These are phyloP conservation scores for Harmothoe impar DNA, from an alignment of 2,888 invertebrate species.

Conservation along the genomic window DNA sequence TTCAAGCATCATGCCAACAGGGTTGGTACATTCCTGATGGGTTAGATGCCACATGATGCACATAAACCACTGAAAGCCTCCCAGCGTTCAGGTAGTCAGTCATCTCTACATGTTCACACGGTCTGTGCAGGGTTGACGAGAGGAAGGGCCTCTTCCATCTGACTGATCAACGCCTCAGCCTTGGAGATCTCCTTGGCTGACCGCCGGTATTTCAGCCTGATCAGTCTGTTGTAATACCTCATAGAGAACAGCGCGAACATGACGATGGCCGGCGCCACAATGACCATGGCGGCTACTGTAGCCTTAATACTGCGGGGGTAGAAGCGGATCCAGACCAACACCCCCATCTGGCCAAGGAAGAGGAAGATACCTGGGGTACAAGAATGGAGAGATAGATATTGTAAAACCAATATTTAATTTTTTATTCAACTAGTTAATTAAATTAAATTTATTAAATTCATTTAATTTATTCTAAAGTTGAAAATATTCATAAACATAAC, in stretches of 20 bases:
- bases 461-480: too few relatives aligned
- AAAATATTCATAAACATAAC: too few relatives aligned
- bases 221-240: neutral
- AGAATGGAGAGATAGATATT: too few relatives aligned
- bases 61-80: too few relatives aligned
- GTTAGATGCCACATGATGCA: too few relatives aligned
- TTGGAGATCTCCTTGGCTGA: neutral
- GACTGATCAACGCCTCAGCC: neutral
- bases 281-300: neutral
- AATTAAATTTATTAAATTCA: too few relatives aligned
- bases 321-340: neutral
- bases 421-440: too few relatives aligned
- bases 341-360: neutral
- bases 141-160: neutral
- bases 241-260: neutral
- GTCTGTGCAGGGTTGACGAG: neutral
- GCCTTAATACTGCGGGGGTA: neutral
- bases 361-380: conserved; percentile 16
- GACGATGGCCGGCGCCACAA: neutral
- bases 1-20: too few relatives aligned
- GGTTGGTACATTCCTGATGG: too few relatives aligned
- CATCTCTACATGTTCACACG: neutral
- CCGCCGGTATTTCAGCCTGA: neutral
- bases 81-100: too few relatives aligned
- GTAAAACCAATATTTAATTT: too few relatives aligned